phyloP scores from a whole-genome alignment of 2,888 invertebrate genomes.

The Ashinkailepas kermadecensis region DNA sequence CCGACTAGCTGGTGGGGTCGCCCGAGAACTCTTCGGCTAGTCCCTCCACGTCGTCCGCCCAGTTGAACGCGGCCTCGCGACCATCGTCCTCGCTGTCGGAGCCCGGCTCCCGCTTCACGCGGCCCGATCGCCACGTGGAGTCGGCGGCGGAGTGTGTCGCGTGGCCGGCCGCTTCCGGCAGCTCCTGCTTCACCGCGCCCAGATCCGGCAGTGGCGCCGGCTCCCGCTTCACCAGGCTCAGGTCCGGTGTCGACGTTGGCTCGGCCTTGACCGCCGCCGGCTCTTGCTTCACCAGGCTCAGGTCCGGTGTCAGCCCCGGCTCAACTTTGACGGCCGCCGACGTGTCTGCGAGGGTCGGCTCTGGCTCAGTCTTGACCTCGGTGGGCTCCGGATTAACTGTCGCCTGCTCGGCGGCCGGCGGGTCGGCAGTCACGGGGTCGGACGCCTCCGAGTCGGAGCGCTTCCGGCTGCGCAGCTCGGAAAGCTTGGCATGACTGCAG shows the following conservation, averaged over 20 bases:
- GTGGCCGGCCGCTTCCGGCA: too few species aligned
- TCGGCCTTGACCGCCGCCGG: neutral
- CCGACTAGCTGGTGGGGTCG: neutral
- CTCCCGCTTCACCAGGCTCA: neutral
- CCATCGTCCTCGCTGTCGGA: neutral
- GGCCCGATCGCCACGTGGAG: too few species aligned
- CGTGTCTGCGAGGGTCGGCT: too few species aligned
- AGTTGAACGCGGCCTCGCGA: neutral
- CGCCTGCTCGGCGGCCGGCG: too few species aligned
- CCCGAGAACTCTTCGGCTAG: neutral
- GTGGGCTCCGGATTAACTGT: too few species aligned
- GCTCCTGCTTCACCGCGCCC: neutral
- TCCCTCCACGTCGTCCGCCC: slow-evolving; percentile 16
- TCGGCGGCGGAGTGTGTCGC: too few species aligned
- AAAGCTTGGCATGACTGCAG: neutral
- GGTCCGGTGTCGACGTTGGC: neutral
- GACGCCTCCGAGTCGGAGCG: neutral
- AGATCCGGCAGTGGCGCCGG: neutral
- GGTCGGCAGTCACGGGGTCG: too few species aligned
- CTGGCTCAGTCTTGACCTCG: too few species aligned
- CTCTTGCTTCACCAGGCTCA: neutral
- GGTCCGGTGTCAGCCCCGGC: neutral
- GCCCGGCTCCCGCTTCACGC: too few species aligned
- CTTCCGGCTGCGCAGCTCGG: neutral
- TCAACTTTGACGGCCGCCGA: neutral